Evolutionary conservation across 2,888 invertebrate species (phyloP).

Genomic region (Prenolepis imparis): DNA sequence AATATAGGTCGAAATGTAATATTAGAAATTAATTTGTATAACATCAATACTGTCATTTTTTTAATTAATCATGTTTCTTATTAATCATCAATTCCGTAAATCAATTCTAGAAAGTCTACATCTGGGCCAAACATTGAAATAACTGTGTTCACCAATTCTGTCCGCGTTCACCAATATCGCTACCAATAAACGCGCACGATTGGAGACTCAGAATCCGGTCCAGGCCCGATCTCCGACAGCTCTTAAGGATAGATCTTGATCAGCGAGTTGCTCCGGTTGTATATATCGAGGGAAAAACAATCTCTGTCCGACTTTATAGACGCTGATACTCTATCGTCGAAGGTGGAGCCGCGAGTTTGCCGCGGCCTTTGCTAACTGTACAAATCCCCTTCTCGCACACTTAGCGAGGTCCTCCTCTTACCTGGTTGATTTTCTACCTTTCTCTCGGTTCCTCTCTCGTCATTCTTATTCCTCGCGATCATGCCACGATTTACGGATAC

Average conservation of each 20-base stretch:
- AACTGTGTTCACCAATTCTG: too few relatives aligned
- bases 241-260: slow-evolving; percentile 29
- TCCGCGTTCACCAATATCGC: not conserved
- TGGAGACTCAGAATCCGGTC: slow-evolving; percentile 28
- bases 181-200: not conserved
- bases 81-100: not conserved
- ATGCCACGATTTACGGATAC: slow-evolving; percentile 58
- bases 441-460: slow-evolving; percentile 50
- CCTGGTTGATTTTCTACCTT: slow-evolving; percentile 49
- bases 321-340: slow-evolving; percentile 66
- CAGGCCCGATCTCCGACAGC: slow-evolving; percentile 14
- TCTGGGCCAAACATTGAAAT: not conserved
- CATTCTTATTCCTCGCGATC: slow-evolving; percentile 36
- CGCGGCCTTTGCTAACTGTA: slow-evolving; percentile 81
- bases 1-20: not conserved
- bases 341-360: slow-evolving; percentile 70
- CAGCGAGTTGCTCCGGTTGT: slow-evolving; percentile 28
- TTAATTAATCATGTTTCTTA: not conserved
- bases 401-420: slow-evolving; percentile 60
- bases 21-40: not conserved
- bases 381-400: slow-evolving; percentile 70
- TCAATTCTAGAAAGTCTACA: not conserved
- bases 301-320: slow-evolving; percentile 61
- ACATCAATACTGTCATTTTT: not conserved
- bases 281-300: slow-evolving; percentile 56